A percentile compares a stretch with the other conserved stretches of the same genome.
These are phyloP conservation scores for Vireo altiloquus DNA, from an alignment of 2,113 vertebrate genomes.

Conservation along the genomic window DNA sequence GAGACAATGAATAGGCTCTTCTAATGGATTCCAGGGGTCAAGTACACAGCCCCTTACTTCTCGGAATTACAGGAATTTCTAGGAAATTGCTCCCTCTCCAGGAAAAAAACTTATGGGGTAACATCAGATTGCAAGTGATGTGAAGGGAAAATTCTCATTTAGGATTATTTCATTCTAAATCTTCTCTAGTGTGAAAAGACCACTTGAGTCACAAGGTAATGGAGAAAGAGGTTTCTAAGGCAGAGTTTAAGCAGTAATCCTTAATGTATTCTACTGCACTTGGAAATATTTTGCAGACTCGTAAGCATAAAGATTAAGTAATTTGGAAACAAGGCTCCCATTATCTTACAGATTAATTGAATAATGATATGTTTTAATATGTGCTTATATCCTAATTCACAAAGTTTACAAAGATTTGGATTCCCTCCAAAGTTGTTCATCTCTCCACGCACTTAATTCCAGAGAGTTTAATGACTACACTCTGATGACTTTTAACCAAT, in stretches of 20 bases:
- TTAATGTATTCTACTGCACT: neutral
- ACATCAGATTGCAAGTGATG: neutral
- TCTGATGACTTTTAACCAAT: neutral
- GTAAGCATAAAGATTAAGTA: neutral
- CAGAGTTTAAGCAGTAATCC: neutral
- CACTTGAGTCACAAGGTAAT: neutral
- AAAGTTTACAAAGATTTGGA: constrained; percentile 46
- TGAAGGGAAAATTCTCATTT: neutral
- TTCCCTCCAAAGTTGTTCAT: constrained; percentile 25
- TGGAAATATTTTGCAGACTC: neutral
- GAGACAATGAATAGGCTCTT: neutral
- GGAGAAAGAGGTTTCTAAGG: neutral
- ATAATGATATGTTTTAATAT: neutral
- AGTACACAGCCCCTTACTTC: neutral
- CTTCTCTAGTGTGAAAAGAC: neutral
- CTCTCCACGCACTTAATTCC: neutral
- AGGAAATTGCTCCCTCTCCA: neutral
- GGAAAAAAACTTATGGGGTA: neutral
- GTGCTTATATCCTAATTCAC: constrained; percentile 1
- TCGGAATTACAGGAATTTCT: neutral
- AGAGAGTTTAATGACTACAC: constrained; percentile 3
- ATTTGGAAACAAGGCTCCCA: neutral
- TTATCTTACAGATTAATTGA: constrained; percentile 21
- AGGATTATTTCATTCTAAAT: neutral
- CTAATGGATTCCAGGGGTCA: neutral